Conservation (phyloP, 2,797 vertebrate species). For the Crotalus adamanteus region DNA sequence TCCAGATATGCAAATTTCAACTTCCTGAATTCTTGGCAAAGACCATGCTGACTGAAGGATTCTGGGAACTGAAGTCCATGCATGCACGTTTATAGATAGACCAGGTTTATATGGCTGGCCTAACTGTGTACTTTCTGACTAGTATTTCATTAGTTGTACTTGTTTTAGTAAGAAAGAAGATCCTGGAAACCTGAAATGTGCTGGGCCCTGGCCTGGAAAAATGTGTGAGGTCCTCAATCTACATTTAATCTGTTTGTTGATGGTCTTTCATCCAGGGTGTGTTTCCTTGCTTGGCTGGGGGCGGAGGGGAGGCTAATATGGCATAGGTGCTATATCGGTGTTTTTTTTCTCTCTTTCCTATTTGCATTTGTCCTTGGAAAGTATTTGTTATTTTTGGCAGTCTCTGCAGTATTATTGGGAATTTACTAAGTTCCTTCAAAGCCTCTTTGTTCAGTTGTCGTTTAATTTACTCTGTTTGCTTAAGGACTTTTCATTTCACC, state of each 20-base stretch:
- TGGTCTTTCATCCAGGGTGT: neutral
- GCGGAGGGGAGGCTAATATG: neutral
- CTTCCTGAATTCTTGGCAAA: neutral
- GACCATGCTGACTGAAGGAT: neutral
- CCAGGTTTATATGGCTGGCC: neutral
- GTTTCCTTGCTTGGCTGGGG: neutral
- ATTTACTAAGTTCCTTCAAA: slow-evolving; percentile 20
- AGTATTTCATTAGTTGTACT: neutral
- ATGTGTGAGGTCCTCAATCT: neutral
- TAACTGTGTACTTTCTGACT: neutral
- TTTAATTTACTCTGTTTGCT: slow-evolving; percentile 14
- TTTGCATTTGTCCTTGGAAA: slow-evolving; percentile 30
- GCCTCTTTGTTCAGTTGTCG: slow-evolving; percentile 12
- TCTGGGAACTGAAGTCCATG: neutral
- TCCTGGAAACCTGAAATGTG: neutral
- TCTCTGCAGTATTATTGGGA: slow-evolving; percentile 17
- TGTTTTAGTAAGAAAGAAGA: neutral
- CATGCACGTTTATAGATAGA: neutral
- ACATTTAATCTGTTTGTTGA: neutral
- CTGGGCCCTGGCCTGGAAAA: neutral
- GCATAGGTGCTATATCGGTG: neutral
- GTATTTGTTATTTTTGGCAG: slow-evolving; percentile 28
- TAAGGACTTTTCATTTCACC: neutral
- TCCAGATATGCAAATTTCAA: neutral
- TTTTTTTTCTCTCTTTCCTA: slow-evolving; percentile 7